Conservation (phyloP, 2,888 invertebrate species). For the Drosophila paranaensis region DNA sequence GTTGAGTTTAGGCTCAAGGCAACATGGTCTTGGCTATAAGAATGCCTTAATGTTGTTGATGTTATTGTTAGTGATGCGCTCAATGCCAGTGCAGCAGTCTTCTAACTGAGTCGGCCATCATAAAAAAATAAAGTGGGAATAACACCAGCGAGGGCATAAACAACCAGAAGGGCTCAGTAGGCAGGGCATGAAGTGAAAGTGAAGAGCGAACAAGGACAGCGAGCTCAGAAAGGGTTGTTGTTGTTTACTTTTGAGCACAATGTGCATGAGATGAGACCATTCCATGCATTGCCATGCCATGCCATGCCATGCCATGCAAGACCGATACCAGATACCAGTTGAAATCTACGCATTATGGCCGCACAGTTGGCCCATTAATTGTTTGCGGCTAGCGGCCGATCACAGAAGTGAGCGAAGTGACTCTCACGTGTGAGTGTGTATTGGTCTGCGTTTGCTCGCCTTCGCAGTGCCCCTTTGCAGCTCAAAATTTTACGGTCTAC, state of each 20-base stretch:
- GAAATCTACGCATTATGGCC: constrained; percentile 58
- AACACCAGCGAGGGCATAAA: constrained; percentile 49
- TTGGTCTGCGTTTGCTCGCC: constrained; percentile 31
- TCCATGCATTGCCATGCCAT: background rate
- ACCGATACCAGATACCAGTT: constrained; percentile 38
- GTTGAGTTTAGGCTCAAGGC: constrained; percentile 43
- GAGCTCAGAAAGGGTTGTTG: constrained; percentile 14
- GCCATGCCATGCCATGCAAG: constrained; percentile 10
- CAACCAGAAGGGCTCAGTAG: constrained; percentile 35
- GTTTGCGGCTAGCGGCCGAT: constrained; percentile 67
- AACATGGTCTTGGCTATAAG: constrained; percentile 15
- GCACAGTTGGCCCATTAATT: constrained; percentile 66
- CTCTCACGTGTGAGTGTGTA: constrained; percentile 7
- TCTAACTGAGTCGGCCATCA: constrained; percentile 51
- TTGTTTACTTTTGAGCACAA: constrained; percentile 2
- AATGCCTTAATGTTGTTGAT: constrained; percentile 38
- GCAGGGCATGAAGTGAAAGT: constrained; percentile 38
- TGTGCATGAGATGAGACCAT: background rate
- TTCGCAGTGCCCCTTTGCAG: constrained; percentile 53
- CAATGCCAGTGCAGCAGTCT: constrained; percentile 61
- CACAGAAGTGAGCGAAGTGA: constrained; percentile 39
- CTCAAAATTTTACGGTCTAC: constrained; percentile 66
- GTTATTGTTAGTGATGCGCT: constrained; percentile 45
- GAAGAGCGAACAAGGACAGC: constrained; percentile 20
- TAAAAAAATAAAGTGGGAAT: constrained; percentile 70